phyloP scores from a whole-genome alignment of 2,113 vertebrate species.

The Beaufortia kweichowensis region DNA sequence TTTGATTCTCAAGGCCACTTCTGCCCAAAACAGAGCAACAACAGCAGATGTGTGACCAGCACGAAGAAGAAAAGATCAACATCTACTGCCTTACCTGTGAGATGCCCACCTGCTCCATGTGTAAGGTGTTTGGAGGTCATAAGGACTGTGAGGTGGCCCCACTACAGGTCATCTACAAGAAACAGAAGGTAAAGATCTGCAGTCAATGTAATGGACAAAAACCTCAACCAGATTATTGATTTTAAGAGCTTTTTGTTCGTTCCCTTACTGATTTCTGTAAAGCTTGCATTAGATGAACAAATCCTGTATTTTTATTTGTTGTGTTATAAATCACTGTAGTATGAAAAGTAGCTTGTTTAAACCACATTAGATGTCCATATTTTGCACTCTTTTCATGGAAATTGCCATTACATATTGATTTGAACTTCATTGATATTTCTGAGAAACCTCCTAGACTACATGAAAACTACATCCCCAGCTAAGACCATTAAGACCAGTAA shows the following conservation, averaged over 20 bases:
- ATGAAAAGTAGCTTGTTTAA: too few species aligned
- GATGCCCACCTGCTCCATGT: conserved; percentile 89
- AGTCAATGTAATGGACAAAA: neutral
- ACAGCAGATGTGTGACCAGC: conserved; percentile 84
- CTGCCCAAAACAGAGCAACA: conserved; percentile 79
- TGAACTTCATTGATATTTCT: neutral
- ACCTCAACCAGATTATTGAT: neutral
- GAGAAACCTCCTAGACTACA: neutral
- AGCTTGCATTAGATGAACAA: too few species aligned
- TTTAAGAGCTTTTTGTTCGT: neutral
- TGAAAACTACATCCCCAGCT: neutral
- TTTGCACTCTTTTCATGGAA: too few species aligned
- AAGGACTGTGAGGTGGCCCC: conserved; percentile 89
- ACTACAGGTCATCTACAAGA: conserved; percentile 77
- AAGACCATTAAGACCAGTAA: neutral
- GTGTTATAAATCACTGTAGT: too few species aligned
- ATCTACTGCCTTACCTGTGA: conserved; percentile 90
- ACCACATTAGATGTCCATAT: too few species aligned
- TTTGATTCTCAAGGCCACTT: conserved; percentile 66
- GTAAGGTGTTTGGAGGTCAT: conserved; percentile 89
- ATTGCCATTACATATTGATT: neutral
- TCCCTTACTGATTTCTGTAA: too few species aligned
- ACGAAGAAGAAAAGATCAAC: conserved; percentile 87
- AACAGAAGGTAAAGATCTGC: conserved; percentile 77
- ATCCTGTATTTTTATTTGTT: too few species aligned